Conservation (phyloP, 2,888 invertebrate genomes). For the Platycnemis pennipes region DNA sequence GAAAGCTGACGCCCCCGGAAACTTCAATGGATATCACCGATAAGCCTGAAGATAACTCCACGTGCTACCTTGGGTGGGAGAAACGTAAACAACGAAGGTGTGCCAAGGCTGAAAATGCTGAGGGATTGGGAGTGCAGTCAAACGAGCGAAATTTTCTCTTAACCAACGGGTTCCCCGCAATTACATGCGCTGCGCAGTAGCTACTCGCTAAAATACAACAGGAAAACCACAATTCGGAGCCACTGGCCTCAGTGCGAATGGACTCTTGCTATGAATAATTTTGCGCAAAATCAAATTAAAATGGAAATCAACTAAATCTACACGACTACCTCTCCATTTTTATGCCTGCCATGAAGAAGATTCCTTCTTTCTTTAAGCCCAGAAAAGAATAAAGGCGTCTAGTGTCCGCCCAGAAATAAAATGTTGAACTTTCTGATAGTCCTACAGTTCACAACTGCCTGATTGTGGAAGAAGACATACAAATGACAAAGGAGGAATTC, state of each 20-base stretch:
- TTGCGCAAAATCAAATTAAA: too few species aligned
- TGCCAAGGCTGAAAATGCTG: background rate
- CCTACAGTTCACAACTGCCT: background rate
- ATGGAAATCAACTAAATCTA: too few species aligned
- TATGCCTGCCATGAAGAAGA: background rate
- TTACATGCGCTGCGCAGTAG: too few species aligned
- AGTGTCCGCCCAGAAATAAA: too few species aligned
- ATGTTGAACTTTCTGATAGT: background rate
- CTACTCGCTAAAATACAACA: too few species aligned
- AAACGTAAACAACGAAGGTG: conserved; percentile 36
- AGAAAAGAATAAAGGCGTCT: too few species aligned
- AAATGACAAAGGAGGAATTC: conserved; percentile 3
- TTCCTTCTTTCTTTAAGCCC: background rate
- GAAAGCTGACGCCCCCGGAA: conserved; percentile 1
- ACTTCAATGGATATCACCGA: background rate
- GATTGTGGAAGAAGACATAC: conserved; percentile 15
- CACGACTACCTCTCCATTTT: too few species aligned
- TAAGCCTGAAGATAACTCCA: background rate
- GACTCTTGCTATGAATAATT: too few species aligned
- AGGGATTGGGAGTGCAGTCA: background rate
- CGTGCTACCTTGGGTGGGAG: background rate
- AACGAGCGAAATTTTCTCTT: background rate
- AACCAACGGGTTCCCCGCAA: background rate
- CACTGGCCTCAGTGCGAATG: too few species aligned
- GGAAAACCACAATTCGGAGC: too few species aligned